phyloP scores from a whole-genome alignment of 1,140 invertebrate genomes.

The Achatina immaculata region DNA sequence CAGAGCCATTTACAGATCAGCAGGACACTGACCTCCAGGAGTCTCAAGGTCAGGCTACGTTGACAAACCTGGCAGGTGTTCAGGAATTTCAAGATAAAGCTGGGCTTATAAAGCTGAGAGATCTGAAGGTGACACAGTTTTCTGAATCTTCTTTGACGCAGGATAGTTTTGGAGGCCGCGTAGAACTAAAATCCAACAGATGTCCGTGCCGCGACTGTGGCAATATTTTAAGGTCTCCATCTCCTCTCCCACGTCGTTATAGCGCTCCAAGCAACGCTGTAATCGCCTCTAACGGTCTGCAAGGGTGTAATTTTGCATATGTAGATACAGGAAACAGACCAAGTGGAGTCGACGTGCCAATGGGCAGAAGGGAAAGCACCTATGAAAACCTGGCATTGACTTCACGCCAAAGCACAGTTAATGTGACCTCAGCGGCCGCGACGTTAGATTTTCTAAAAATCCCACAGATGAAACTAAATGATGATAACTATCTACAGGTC shows the following conservation, averaged over 20 bases:
- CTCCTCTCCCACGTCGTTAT: background rate
- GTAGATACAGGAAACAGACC: background rate
- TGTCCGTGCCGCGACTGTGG: too few species aligned
- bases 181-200: background rate
- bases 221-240: background rate
- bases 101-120: background rate
- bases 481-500: too few species aligned
- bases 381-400: too few species aligned
- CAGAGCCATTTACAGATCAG: background rate
- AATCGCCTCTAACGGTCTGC: background rate
- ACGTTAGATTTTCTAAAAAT: too few species aligned
- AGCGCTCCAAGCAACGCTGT: background rate
- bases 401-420: too few species aligned
- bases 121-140: background rate
- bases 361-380: too few species aligned
- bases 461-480: too few species aligned
- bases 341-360: too few species aligned
- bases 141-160: background rate
- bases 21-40: background rate
- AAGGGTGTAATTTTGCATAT: background rate
- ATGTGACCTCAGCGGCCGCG: too few species aligned
- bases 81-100: too few species aligned
- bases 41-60: too few species aligned
- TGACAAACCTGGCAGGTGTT: too few species aligned
- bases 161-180: background rate